Percentiles rank a stretch among this genome's conserved stretches.
phyloP scores from a whole-genome alignment of 2,888 invertebrate genomes.

The Stenichneumon culpator region DNA sequence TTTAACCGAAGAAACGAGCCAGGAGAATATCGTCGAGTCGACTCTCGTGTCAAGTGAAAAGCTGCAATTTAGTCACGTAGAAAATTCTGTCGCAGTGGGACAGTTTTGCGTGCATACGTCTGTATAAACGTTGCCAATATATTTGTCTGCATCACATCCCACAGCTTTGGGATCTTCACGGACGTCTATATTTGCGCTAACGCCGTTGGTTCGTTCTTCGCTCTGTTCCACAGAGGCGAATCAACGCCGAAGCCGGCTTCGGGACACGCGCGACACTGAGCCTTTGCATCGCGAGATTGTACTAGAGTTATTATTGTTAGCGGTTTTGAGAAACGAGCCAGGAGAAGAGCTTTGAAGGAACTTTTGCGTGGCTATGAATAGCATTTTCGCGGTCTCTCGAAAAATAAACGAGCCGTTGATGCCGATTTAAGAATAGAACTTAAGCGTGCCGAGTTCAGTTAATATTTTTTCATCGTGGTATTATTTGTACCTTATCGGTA shows the following conservation, averaged over 20 bases:
- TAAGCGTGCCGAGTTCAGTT: background rate
- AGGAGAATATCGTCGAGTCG: constrained; percentile 8
- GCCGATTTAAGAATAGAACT: constrained; percentile 7
- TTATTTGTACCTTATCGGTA: background rate
- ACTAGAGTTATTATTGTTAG: constrained; percentile 36
- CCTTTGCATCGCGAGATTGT: constrained; percentile 21
- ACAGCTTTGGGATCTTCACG: background rate
- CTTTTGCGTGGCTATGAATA: constrained; percentile 44
- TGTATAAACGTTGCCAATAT: background rate
- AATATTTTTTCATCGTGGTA: background rate
- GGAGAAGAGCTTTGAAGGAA: constrained; percentile 22
- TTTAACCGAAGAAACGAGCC: constrained; percentile 40
- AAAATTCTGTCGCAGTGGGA: constrained; percentile 50
- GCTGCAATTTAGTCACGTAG: constrained; percentile 36
- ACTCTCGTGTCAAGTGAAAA: constrained; percentile 8
- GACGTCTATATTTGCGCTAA: background rate
- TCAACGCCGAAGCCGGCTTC: background rate
- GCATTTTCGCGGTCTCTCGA: constrained; percentile 13
- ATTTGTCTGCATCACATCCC: background rate
- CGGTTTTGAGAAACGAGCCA: constrained; percentile 17
- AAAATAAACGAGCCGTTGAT: background rate
- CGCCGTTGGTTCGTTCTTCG: background rate
- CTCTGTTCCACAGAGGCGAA: background rate
- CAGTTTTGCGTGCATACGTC: constrained; percentile 1
- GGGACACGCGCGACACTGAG: background rate